Conservation (phyloP, 2,888 invertebrate genomes). For the Onchidella celtica region DNA sequence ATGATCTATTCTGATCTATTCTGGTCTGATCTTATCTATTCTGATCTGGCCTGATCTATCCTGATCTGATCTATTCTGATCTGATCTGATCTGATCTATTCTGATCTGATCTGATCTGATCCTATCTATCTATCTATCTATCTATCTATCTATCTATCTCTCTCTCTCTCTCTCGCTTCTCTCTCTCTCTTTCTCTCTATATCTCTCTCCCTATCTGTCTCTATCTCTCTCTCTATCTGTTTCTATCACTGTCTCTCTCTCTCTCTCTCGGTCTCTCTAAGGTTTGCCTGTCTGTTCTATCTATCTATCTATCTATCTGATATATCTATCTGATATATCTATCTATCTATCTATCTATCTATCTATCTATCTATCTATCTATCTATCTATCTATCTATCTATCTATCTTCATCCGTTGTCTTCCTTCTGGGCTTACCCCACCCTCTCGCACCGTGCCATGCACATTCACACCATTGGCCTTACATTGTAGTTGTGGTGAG, state of each 20-base stretch:
- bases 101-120: too few species aligned
- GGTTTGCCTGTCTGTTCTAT: not conserved
- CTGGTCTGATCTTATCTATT: too few species aligned
- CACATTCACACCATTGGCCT: not conserved
- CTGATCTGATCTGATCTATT: not conserved
- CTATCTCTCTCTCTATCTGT: not conserved
- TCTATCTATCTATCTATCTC: not conserved
- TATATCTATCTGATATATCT: not conserved
- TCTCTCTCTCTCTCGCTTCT: not conserved
- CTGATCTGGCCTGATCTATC: too few species aligned
- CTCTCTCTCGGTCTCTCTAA: not conserved
- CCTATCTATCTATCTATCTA: conserved; percentile 1
- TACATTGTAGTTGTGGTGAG: not conserved
- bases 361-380: conserved; percentile 22
- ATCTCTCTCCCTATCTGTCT: not conserved
- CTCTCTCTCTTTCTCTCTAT: not conserved
- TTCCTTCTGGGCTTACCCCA: not conserved
- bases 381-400: conserved; percentile 21
- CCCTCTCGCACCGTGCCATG: not conserved
- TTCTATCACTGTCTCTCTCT: conserved; percentile 1
- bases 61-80: not conserved
- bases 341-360: not conserved
- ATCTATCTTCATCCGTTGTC: not conserved
- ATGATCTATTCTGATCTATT: too few species aligned
- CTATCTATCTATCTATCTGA: not conserved